A percentile compares a stretch with the other conserved stretches of the same genome.
Evolutionary conservation across 2,113 vertebrate genomes (phyloP).

Genomic region (Steatornis caripensis): DNA sequence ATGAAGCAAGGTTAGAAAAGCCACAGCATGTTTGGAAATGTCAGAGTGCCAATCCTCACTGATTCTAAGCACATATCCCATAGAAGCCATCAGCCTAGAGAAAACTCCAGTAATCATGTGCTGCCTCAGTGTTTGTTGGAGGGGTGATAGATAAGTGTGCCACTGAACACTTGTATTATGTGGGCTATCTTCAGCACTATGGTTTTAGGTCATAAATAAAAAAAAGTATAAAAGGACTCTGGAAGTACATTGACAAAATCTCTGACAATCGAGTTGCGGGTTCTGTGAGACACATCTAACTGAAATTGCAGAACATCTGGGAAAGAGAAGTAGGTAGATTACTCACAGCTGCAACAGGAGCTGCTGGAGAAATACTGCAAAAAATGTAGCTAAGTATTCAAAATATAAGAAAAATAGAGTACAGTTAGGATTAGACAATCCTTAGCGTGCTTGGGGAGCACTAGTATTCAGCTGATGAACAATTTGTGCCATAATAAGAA

Average conservation of each 20-base stretch:
- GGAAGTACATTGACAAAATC: neutral
- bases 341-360: neutral
- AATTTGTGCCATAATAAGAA: neutral
- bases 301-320: neutral
- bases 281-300: neutral
- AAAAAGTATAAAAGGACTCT: neutral
- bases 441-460: neutral
- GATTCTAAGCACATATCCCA: neutral
- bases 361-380: neutral
- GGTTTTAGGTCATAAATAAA: neutral
- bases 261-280: neutral
- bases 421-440: neutral
- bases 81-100: neutral
- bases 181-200: neutral
- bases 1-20: neutral
- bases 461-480: neutral
- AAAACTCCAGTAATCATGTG: neutral
- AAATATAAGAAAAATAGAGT: neutral
- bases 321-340: neutral
- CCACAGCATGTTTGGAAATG: neutral
- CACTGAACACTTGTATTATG: neutral
- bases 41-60: neutral
- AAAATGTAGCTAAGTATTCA: neutral
- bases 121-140: neutral
- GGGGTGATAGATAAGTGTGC: neutral